These are phyloP conservation scores for Hipparchia sbordonii DNA, from an alignment of 2,888 invertebrate species.

Conservation along the genomic window DNA sequence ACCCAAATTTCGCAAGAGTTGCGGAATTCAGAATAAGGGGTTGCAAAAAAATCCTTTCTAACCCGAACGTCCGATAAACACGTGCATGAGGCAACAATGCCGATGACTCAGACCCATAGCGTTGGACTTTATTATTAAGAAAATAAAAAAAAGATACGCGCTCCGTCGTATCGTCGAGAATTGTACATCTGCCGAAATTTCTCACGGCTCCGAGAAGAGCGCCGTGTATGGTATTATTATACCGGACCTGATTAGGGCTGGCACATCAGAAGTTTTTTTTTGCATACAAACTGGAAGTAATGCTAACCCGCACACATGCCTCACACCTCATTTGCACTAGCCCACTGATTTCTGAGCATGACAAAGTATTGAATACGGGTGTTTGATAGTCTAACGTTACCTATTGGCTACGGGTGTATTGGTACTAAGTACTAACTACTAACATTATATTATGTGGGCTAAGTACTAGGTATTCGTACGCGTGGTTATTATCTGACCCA, in stretches of 20 bases:
- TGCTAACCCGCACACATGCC: slow-evolving; percentile 3
- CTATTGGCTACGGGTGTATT: background rate
- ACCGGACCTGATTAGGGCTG: slow-evolving; percentile 52
- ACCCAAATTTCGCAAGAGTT: slow-evolving; percentile 82
- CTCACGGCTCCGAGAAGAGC: slow-evolving; percentile 72
- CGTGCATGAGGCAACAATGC: slow-evolving; percentile 76
- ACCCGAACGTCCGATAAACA: slow-evolving; percentile 77
- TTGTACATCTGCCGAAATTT: slow-evolving; percentile 84
- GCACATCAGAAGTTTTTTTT: slow-evolving; percentile 12
- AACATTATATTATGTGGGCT: background rate
- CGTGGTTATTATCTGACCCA: background rate
- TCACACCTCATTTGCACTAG: slow-evolving; percentile 10
- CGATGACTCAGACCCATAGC: slow-evolving; percentile 74
- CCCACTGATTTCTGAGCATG: slow-evolving; percentile 1
- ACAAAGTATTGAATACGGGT: slow-evolving; percentile 11
- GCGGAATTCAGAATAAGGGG: slow-evolving; percentile 79
- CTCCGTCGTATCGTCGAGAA: slow-evolving; percentile 77
- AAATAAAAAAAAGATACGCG: slow-evolving; percentile 75
- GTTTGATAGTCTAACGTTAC: background rate
- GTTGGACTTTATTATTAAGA: slow-evolving; percentile 71
- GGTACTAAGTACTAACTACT: background rate
- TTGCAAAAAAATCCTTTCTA: slow-evolving; percentile 80
- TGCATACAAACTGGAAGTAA: slow-evolving; percentile 1
- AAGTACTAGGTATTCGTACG: background rate
- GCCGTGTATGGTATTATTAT: slow-evolving; percentile 75